Evolutionary conservation across 1,140 invertebrate genomes (phyloP), one percentile per base, ranked within the genome.

Genomic region (Dendroctonus ponderosae): DNA sequence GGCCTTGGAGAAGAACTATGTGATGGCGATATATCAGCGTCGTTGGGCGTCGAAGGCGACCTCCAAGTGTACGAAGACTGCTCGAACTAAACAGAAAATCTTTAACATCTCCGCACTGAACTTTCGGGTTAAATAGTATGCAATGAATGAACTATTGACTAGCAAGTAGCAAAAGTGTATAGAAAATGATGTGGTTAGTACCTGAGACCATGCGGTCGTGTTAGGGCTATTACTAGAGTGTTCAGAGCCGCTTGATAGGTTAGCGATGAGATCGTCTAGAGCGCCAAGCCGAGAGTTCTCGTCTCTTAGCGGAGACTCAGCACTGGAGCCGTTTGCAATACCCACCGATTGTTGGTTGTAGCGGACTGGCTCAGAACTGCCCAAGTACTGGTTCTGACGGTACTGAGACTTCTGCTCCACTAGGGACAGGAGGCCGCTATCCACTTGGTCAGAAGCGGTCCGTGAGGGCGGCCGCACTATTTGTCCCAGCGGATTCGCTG

Each of bases 31-130:
- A 77, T 75, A 70, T 83, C 84, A 26, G 79, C 12, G 66, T 86
- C 86, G 73, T 84, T 86, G 14, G 80, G 76, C 14, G 53, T 57
- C 51, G 83, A 83, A 61, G 82, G 81, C 62, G 85, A 83, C 56
- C 83, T 80, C 85, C 85, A 87, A 58, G 86, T 84, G 68, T 83
- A 83, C 51, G 82, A 77, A 37, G 84, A 85, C 71, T 87, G 85
- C 77, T 88, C 87, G 42, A 50, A 65, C 62, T 65, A 58, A 9
- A 26, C 26, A 26, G 26, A 26, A 26, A 65, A 50, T 41, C 15
- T 7, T 5, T 7, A 12, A 51, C 11, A 51, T 3, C 3, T 26
- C 26, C 3, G 26, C 26, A 2, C 1, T 2, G 26, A 26, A 26
- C 1, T 26, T 26, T 26, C 26, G 26, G 26, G 3, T 2, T 26